Base-by-base conservation (phyloP, 2,113 vertebrate genomes). In the Rhipidura dahli region DNA sequence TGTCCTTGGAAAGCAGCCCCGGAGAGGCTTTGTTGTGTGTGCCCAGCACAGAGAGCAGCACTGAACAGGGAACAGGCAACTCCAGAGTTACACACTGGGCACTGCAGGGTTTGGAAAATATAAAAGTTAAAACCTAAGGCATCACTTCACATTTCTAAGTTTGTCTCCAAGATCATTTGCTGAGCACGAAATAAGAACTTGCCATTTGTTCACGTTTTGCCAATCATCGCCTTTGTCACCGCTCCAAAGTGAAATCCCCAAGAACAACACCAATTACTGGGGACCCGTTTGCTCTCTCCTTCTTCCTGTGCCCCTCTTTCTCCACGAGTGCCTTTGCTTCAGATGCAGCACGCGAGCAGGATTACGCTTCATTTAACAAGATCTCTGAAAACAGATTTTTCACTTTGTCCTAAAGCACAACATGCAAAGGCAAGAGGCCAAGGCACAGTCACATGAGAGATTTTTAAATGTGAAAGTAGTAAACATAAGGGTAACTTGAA, bases 401-500 rank as follows among this genome's bases (percentile, higher is more conserved):
- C 50, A 50, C 50, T 88, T 78, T 54, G 44, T 82, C 80, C 76
- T 81, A 64, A 76, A 88, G 72, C 39, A 51, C 31, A 73, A 66
- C 60, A 56, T 13, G 20, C 42, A 71, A 60, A 86, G 64, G 87
- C 84, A 87, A 86, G 84, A 92, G 92, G 51, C 76, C 86, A 94
- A 80, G 37, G 39, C 72, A 40, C 35, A 66, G 56, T 61, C 86
- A 94, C 57, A 53, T 31, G 26, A 75, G 37, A 87, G 56, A 66
- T 91, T 94, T 95, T 85, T n/a, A 89, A 92, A 92, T n/a, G 51
- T 70, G 65, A 37, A 63, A 47, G 39, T 81, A 97, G 80, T 89
- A 95, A 96, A 94, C 80, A 56, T 31, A 85, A 88, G 66, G 45
- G 31, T 82, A 96, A 78, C 56, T 81, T 64, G 64, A 89, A 90